Percentiles rank a stretch among this genome's conserved stretches.
phyloP scores from a whole-genome alignment of 2,888 invertebrate species.

The Nineta flava region DNA sequence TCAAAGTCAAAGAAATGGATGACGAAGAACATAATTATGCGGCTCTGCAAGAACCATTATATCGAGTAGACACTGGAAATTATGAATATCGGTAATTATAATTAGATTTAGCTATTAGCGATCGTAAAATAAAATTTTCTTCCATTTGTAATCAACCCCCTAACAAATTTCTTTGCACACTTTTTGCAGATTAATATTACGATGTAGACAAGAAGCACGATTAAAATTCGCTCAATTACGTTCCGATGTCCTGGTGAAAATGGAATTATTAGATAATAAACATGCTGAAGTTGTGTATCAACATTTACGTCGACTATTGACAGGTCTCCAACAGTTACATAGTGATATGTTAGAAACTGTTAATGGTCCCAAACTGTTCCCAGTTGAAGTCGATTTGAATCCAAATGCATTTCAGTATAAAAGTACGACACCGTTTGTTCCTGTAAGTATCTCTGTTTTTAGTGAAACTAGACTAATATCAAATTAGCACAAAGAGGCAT shows the following conservation, averaged over 20 bases:
- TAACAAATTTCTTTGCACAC: not conserved
- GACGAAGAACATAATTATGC: constrained; percentile 95
- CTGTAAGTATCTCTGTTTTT: constrained; percentile 16
- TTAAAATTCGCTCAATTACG: constrained; percentile 65
- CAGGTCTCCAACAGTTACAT: constrained; percentile 50
- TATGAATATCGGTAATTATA: constrained; percentile 79
- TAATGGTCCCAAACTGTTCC: constrained; percentile 66
- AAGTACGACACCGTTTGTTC: constrained; percentile 34
- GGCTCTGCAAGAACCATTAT: constrained; percentile 86
- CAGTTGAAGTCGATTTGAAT: constrained; percentile 89
- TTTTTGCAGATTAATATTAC: constrained; percentile 59
- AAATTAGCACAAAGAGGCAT: too few species aligned
- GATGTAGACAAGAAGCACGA: constrained; percentile 92
- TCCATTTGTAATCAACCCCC: not conserved
- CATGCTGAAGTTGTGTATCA: constrained; percentile 92
- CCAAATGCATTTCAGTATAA: constrained; percentile 87
- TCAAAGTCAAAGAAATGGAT: constrained; percentile 99
- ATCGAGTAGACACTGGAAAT: constrained; percentile 97
- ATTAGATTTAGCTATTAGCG: not conserved
- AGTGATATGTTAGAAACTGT: constrained; percentile 34
- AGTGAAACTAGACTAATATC: too few species aligned
- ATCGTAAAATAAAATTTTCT: not conserved
- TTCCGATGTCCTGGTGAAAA: constrained; percentile 88
- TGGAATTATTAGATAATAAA: constrained; percentile 94
- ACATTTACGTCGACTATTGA: constrained; percentile 67